Conservation (phyloP, 1,140 invertebrate species). For the Drosophila punjabiensis region DNA sequence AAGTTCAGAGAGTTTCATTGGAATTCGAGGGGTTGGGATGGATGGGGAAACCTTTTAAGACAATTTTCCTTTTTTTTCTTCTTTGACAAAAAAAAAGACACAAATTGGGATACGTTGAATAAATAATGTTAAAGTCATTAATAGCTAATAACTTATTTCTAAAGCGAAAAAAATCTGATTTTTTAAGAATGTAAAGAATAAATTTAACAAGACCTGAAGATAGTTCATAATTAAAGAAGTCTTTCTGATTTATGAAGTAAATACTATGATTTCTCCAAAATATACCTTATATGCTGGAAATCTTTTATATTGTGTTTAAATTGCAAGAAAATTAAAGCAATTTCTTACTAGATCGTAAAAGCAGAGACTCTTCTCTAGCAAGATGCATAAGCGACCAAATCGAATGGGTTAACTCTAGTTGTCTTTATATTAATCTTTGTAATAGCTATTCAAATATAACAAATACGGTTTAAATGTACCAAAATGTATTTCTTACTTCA, state of each 20-base stretch:
- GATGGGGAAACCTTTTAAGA: slow-evolving; percentile 14
- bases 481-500: neutral
- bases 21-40: slow-evolving; percentile 1
- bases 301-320: neutral
- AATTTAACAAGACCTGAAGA: neutral
- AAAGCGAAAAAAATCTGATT: rapidly evolving
- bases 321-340: neutral
- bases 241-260: too few species aligned
- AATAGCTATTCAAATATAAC: neutral
- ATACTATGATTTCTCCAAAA: too few species aligned
- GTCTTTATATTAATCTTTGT: neutral
- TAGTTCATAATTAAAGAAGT: neutral
- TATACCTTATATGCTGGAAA: neutral
- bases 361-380: too few species aligned
- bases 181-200: neutral
- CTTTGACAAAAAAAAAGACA: neutral
- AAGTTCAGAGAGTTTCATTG: slow-evolving; percentile 2
- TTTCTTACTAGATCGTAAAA: neutral
- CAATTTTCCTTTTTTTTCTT: neutral
- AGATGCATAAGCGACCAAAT: too few species aligned
- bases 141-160: neutral
- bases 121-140: slow-evolving; percentile 9
- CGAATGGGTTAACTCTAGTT: too few species aligned
- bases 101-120: slow-evolving; percentile 1
- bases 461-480: neutral